phyloP scores from a whole-genome alignment of 2,113 vertebrate genomes.

The Larimichthys crocea region DNA sequence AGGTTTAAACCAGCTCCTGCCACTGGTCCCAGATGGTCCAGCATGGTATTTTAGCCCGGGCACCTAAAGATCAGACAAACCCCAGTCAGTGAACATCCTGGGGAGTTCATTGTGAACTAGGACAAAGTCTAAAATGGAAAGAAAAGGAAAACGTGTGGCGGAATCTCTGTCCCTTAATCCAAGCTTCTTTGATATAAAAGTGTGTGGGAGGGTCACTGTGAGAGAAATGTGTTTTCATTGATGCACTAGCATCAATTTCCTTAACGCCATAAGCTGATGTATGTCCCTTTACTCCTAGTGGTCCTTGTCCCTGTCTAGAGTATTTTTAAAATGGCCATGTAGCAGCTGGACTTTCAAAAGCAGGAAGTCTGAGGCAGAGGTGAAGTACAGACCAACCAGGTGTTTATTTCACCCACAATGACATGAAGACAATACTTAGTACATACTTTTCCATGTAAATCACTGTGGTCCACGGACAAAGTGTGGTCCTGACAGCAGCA shows the following conservation, averaged over 20 bases:
- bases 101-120: not conserved
- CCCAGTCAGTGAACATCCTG: not conserved
- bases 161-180: not conserved
- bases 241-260: not conserved
- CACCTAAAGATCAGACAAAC: slow-evolving; percentile 51
- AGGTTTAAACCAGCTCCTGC: slow-evolving; percentile 74
- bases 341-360: no score
- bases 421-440: no score
- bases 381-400: no score
- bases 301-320: not conserved
- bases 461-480: no score
- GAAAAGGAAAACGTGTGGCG: not conserved
- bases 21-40: slow-evolving; percentile 78
- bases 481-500: no score
- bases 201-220: not conserved
- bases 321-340: no score
- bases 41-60: slow-evolving; percentile 22
- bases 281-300: not conserved
- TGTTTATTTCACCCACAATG: no score
- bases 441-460: no score
- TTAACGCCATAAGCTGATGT: not conserved
- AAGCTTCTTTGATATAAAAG: not conserved
- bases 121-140: slow-evolving; percentile 1
- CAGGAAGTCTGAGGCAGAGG: no score
- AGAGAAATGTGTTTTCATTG: not conserved